Conservation (phyloP, 2,797 vertebrate genomes). For the Brachyrhaphis roseni region DNA sequence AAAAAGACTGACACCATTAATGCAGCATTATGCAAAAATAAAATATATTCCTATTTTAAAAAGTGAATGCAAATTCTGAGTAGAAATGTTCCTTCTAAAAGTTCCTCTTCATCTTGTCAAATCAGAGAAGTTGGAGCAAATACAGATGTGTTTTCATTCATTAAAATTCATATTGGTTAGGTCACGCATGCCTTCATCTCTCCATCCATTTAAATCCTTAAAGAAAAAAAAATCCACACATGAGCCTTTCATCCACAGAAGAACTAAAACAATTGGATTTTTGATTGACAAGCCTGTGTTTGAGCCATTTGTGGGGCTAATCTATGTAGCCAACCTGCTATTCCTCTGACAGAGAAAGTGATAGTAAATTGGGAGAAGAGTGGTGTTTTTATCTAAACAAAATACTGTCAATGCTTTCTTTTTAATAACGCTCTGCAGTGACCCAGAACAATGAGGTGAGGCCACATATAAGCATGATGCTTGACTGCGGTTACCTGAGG, state of each 20-base stretch:
- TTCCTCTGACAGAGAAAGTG: not conserved
- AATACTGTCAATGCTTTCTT: slow-evolving; percentile 30
- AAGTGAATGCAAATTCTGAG: slow-evolving; percentile 6
- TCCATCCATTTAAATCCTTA: slow-evolving; percentile 34
- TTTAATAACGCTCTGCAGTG: slow-evolving; percentile 22
- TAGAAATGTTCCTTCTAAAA: slow-evolving; percentile 23
- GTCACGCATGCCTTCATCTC: slow-evolving; percentile 12
- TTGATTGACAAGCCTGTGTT: slow-evolving; percentile 40
- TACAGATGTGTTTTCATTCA: slow-evolving; percentile 22
- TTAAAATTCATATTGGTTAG: slow-evolving; percentile 28
- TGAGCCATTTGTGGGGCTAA: slow-evolving; percentile 24
- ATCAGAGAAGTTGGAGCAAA: slow-evolving; percentile 21
- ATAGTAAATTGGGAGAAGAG: slow-evolving; percentile 15
- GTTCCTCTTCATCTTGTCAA: not conserved
- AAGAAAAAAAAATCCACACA: slow-evolving; percentile 50
- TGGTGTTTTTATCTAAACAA: not conserved
- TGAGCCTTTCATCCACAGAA: slow-evolving; percentile 49
- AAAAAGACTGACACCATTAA: not conserved
- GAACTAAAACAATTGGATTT: slow-evolving; percentile 65
- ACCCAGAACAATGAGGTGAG: slow-evolving; percentile 15
- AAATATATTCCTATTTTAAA: slow-evolving; percentile 7
- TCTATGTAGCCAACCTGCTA: slow-evolving; percentile 18
- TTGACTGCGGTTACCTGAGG: slow-evolving; percentile 25
- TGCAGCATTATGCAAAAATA: slow-evolving; percentile 9
- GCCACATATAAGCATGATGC: slow-evolving; percentile 3